Evolutionary conservation across 2,797 vertebrate species (phyloP).

Genomic region (Mormyrops attenuatus): DNA sequence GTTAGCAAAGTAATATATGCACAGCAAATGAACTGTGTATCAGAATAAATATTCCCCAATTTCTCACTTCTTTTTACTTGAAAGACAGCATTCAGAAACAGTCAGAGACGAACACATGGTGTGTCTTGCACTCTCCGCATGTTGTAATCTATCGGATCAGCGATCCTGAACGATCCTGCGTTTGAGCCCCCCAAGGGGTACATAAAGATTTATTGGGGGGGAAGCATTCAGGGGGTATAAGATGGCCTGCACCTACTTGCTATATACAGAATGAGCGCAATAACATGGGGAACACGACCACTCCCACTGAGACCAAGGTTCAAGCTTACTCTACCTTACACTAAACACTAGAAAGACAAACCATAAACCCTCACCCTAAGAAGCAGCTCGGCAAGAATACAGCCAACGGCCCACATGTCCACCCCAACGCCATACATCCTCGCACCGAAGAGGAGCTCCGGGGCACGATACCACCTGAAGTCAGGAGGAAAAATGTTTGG

Average conservation of each 20-base stretch:
- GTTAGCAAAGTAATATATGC: neutral
- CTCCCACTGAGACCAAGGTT: neutral
- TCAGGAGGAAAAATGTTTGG: conserved; percentile 24
- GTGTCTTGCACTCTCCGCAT: neutral
- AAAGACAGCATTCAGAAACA: neutral
- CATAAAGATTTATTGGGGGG: neutral
- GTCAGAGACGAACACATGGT: neutral
- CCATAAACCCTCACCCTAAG: conserved; percentile 67
- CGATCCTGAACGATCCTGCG: neutral
- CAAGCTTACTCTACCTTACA: neutral
- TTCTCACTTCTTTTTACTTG: neutral
- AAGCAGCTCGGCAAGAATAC: conserved; percentile 90
- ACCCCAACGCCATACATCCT: conserved; percentile 96
- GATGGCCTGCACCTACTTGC: neutral
- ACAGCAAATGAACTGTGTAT: neutral
- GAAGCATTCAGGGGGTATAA: neutral
- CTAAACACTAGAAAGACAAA: neutral
- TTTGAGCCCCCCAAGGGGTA: neutral
- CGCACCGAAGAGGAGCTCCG: conserved; percentile 90
- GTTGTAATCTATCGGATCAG: neutral
- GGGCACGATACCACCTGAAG: conserved; percentile 89
- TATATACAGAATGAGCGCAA: neutral
- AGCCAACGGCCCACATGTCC: conserved; percentile 98
- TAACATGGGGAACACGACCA: neutral
- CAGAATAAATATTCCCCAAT: neutral